Evolutionary conservation across 1,140 invertebrate species (phyloP).

Genomic region (Microplitis demolitor): DNA sequence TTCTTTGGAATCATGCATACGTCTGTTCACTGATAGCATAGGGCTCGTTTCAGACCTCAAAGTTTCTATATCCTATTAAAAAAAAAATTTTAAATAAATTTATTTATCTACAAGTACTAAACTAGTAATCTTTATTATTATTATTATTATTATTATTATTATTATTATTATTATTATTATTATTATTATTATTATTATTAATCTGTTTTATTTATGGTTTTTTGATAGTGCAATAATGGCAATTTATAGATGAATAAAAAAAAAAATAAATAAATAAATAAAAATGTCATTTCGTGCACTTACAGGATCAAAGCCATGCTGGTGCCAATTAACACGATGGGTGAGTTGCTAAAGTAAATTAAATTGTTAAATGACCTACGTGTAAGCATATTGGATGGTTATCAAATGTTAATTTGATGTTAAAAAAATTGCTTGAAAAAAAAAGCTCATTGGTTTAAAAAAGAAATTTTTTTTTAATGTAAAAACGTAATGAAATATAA

Average conservation of each 20-base stretch:
- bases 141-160: background rate
- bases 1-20: conserved; percentile 38
- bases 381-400: background rate
- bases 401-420: background rate
- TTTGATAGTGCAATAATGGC: background rate
- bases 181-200: background rate
- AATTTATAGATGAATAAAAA: conserved; percentile 21
- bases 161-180: background rate
- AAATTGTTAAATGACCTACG: conserved; percentile 40
- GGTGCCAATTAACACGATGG: conserved; percentile 53
- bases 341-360: conserved; percentile 53
- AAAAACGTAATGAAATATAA: background rate
- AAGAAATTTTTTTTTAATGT: background rate
- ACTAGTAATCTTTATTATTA: background rate
- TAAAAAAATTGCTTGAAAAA: background rate
- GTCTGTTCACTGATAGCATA: conserved; percentile 47
- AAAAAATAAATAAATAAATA: conserved; percentile 27
- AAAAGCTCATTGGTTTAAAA: background rate
- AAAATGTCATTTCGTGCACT: conserved; percentile 54
- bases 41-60: conserved; percentile 50
- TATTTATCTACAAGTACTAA: background rate
- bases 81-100: conserved; percentile 24
- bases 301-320: conserved; percentile 54
- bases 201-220: background rate
- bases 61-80: conserved; percentile 35